Conservation (phyloP, 1,140 invertebrate species). For the Apis dorsata region DNA sequence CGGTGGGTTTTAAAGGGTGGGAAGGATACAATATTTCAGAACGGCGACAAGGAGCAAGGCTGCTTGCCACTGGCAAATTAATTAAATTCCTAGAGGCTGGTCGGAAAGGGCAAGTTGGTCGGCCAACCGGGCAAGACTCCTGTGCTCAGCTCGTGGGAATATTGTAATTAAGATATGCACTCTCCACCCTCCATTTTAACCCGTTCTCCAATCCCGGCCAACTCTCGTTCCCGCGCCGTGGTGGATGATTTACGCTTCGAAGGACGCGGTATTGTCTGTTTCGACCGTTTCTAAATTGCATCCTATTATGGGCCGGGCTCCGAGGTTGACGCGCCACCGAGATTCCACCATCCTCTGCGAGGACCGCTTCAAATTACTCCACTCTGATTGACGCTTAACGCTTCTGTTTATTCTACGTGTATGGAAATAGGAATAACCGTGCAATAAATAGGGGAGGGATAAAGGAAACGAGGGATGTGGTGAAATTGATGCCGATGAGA, state of each 20-base stretch:
- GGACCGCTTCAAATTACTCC: slow-evolving; percentile 9
- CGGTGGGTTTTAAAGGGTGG: slow-evolving; percentile 64
- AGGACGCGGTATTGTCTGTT: slow-evolving; percentile 65
- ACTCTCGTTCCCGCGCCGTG: slow-evolving; percentile 2
- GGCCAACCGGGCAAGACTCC: slow-evolving; percentile 59
- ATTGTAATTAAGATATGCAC: slow-evolving; percentile 76
- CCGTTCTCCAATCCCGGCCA: not conserved
- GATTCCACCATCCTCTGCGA: slow-evolving; percentile 34
- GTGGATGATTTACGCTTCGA: slow-evolving; percentile 66
- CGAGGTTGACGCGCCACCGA: slow-evolving; percentile 23
- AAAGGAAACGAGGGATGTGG: too few species aligned
- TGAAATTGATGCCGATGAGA: too few species aligned
- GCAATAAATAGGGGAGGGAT: not conserved
- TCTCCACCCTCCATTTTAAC: slow-evolving; percentile 64
- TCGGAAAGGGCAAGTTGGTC: slow-evolving; percentile 53
- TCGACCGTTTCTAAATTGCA: slow-evolving; percentile 66
- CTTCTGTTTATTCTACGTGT: not conserved
- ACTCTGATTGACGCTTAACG: slow-evolving; percentile 23
- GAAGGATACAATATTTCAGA: slow-evolving; percentile 71
- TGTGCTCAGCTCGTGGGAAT: slow-evolving; percentile 71
- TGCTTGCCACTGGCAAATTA: slow-evolving; percentile 72
- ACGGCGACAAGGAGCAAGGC: slow-evolving; percentile 69
- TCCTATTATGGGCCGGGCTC: slow-evolving; percentile 54
- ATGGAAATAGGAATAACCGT: not conserved
- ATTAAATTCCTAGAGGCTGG: slow-evolving; percentile 73